phyloP scores from a whole-genome alignment of 2,113 vertebrate species.

The Nannospalax galili region DNA sequence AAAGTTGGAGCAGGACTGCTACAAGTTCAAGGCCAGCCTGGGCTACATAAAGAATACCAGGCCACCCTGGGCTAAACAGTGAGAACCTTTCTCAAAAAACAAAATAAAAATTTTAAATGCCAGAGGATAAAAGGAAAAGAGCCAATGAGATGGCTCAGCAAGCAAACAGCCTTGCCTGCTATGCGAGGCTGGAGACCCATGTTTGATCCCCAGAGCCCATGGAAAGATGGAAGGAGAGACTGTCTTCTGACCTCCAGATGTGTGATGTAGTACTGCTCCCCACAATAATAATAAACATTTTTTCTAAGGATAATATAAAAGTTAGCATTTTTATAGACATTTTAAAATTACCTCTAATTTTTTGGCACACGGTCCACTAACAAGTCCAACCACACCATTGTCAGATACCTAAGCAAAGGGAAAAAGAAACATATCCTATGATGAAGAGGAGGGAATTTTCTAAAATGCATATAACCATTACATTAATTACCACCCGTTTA shows the following conservation, averaged over 20 bases:
- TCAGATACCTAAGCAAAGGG: slow-evolving; percentile 89
- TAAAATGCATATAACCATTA: not conserved
- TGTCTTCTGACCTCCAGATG: too few species aligned
- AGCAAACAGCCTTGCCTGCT: not conserved
- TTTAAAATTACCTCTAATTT: slow-evolving; percentile 89
- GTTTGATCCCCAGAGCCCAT: not conserved
- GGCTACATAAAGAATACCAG: not conserved
- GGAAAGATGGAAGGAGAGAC: not conserved
- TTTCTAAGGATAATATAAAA: slow-evolving; percentile 43
- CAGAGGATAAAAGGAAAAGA: not conserved
- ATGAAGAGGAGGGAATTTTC: not conserved
- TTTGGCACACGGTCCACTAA: slow-evolving; percentile 89
- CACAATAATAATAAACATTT: not conserved
- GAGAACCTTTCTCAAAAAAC: not conserved
- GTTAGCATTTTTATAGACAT: slow-evolving; percentile 19
- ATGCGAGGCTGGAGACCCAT: too few species aligned
- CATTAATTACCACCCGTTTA: slow-evolving; percentile 3
- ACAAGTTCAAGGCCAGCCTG: not conserved
- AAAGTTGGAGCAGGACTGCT: not conserved
- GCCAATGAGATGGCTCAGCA: not conserved
- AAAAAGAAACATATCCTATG: not conserved
- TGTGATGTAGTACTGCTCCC: not conserved
- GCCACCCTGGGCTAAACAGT: not conserved
- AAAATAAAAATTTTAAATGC: not conserved
- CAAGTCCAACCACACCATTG: slow-evolving; percentile 89